Percentiles rank a stretch among this genome's conserved stretches.
Conservation (phyloP, 2,113 vertebrate genomes). For the Coptodon bakossiorum region DNA sequence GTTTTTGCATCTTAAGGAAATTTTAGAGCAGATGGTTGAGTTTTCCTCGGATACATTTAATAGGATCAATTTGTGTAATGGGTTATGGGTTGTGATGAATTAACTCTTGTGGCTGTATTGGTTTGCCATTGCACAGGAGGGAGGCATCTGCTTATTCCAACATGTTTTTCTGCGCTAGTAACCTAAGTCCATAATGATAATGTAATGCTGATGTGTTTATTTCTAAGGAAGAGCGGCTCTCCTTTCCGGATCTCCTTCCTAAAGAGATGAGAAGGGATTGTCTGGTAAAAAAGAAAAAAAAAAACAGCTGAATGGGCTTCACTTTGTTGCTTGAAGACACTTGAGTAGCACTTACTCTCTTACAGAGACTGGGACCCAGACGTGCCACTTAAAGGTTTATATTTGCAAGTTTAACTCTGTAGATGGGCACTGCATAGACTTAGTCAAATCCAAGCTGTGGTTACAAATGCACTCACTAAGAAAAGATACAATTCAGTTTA, state of each 20-base stretch:
- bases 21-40: neutral
- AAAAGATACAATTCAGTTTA: slow-evolving; percentile 35
- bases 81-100: neutral
- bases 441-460: slow-evolving; percentile 15
- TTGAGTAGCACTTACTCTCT: neutral
- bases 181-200: slow-evolving; percentile 7
- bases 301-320: slow-evolving; percentile 18
- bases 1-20: neutral
- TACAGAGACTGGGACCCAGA: neutral
- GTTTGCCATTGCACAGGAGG: neutral
- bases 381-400: neutral
- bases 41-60: neutral
- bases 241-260: neutral
- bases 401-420: slow-evolving; percentile 11
- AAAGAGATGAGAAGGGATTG: slow-evolving; percentile 10
- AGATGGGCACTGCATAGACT: neutral
- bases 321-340: slow-evolving; percentile 27
- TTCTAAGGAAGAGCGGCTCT: neutral
- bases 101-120: neutral
- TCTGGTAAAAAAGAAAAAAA: neutral
- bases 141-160: neutral
- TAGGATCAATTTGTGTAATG: neutral
- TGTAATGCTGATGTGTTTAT: slow-evolving; percentile 33
- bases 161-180: neutral
- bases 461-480: slow-evolving; percentile 32